A percentile compares a stretch with the other conserved stretches of the same genome.
Conservation (phyloP, 2,888 invertebrate species). For the Microctonus brassicae region DNA sequence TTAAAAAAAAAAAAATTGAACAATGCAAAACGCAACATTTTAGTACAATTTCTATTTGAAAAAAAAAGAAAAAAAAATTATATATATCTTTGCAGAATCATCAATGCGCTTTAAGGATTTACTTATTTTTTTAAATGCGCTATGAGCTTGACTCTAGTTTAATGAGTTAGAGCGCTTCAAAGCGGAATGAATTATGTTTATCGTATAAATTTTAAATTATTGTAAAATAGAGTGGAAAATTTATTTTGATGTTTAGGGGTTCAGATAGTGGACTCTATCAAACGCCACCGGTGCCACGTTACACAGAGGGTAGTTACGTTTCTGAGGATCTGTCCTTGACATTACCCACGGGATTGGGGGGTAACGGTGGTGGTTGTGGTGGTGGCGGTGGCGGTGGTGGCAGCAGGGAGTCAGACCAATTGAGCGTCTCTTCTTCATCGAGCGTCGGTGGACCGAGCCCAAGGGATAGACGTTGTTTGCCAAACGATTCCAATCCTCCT, state of each 20-base stretch:
- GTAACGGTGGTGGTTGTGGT: background rate
- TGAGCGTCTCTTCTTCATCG: constrained; percentile 76
- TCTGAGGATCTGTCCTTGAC: constrained; percentile 73
- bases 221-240: constrained; percentile 22
- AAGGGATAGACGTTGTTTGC: constrained; percentile 70
- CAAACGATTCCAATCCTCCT: constrained; percentile 67
- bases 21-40: constrained; percentile 4
- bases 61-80: too few species aligned
- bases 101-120: background rate
- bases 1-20: constrained; percentile 2
- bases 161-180: constrained; percentile 1
- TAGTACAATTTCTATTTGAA: constrained; percentile 3
- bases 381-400: constrained; percentile 55
- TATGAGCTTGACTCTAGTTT: constrained; percentile 5
- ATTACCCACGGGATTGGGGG: constrained; percentile 67
- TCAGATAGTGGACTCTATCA: constrained; percentile 75
- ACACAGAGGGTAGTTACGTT: constrained; percentile 72
- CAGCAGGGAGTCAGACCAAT: constrained; percentile 74
- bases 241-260: constrained; percentile 69
- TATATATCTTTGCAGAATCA: constrained; percentile 31
- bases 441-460: constrained; percentile 73
- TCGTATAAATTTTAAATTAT: background rate
- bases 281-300: constrained; percentile 72
- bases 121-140: background rate
- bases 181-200: background rate